These are phyloP conservation scores for Rhegmatorhina hoffmannsi DNA, from an alignment of 2,113 vertebrate species.

Conservation along the genomic window DNA sequence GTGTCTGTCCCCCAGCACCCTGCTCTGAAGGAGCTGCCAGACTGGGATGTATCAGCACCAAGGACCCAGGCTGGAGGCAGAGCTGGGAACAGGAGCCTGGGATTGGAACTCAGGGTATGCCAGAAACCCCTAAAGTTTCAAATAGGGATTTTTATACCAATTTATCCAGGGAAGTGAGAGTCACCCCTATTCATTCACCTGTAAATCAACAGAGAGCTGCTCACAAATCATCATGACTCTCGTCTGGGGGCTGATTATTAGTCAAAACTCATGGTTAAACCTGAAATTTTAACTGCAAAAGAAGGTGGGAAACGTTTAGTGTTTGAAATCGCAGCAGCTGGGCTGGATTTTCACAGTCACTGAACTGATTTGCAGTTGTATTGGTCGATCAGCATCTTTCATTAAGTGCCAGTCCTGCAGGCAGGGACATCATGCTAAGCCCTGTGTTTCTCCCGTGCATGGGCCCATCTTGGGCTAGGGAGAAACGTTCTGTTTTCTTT, in stretches of 20 bases:
- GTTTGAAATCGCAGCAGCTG: neutral
- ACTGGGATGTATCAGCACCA: fast-evolving
- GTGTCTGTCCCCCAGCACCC: neutral
- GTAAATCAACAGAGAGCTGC: neutral
- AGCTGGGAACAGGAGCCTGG: neutral
- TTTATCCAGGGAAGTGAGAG: neutral
- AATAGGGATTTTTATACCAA: neutral
- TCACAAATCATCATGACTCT: neutral
- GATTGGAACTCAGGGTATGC: neutral
- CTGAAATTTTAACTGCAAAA: neutral
- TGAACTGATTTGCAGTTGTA: neutral
- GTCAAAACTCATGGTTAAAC: neutral
- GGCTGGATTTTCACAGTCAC: neutral
- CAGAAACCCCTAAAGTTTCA: neutral
- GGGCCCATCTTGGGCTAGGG: conserved; percentile 23
- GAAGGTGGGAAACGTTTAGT: neutral
- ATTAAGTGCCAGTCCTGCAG: neutral
- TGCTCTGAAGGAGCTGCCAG: neutral
- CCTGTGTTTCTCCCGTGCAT: neutral
- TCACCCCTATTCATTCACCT: fast-evolving
- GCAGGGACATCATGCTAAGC: neutral
- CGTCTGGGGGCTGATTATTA: neutral
- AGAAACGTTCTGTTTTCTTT: neutral
- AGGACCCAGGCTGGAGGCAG: fast-evolving
- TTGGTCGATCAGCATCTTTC: neutral